Evolutionary conservation across 1,140 invertebrate species (phyloP).

Genomic region (Trissolcus basalis): DNA sequence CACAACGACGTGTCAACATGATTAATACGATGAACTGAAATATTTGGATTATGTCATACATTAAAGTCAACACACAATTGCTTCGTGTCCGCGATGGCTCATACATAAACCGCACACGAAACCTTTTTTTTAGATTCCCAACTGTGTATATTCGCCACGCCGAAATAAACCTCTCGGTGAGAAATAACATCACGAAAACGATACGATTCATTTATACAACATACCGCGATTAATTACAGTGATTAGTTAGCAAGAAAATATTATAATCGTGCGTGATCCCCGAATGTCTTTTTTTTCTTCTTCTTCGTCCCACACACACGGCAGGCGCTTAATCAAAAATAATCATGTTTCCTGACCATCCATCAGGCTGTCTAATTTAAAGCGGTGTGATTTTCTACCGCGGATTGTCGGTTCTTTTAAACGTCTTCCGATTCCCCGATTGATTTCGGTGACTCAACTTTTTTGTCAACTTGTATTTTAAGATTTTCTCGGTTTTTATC

Average conservation of each 20-base stretch:
- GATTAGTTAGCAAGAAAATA: neutral
- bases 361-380: neutral
- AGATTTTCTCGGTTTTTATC: too few species aligned
- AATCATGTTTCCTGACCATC: neutral
- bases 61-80: slow-evolving; percentile 35
- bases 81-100: slow-evolving; percentile 15
- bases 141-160: neutral
- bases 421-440: neutral
- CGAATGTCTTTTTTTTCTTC: neutral
- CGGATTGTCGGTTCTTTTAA: neutral
- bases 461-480: too few species aligned
- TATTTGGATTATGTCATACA: slow-evolving; percentile 41
- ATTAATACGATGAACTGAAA: slow-evolving; percentile 37
- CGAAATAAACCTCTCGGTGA: neutral
- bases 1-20: slow-evolving; percentile 22
- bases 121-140: slow-evolving; percentile 18
- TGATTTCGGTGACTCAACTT: too few species aligned
- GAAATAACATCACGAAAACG: neutral
- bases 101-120: slow-evolving; percentile 32
- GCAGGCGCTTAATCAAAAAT: neutral
- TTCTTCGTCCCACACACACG: too few species aligned
- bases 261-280: too few species aligned
- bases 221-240: too few species aligned
- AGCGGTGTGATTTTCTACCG: neutral
- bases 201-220: too few species aligned